Conservation (phyloP, 2,888 invertebrate genomes). For the Caenorhabditis sp. region DNA sequence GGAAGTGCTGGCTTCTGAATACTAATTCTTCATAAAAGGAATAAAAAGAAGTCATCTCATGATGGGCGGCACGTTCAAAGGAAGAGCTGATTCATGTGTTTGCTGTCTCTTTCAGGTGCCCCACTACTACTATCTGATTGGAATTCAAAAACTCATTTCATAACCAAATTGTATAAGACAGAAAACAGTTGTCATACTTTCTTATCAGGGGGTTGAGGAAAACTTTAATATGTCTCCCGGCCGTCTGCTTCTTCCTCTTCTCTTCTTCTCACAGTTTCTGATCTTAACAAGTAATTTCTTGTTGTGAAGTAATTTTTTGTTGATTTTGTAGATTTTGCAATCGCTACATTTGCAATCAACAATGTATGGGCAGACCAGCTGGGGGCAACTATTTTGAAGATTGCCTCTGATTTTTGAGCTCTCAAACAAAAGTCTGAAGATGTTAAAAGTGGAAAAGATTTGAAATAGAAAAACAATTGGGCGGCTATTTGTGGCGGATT, state of each 20-base stretch:
- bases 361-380: slow-evolving; percentile 26
- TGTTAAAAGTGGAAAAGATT: not conserved
- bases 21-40: slow-evolving; percentile 43
- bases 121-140: not conserved
- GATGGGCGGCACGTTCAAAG: slow-evolving; percentile 32
- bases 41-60: slow-evolving; percentile 12
- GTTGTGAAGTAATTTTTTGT: slow-evolving; percentile 16
- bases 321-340: not conserved
- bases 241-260: slow-evolving; percentile 12
- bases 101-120: slow-evolving; percentile 7
- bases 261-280: not conserved
- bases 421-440: not conserved
- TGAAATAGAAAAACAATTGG: slow-evolving; percentile 5
- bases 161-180: not conserved
- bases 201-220: not conserved
- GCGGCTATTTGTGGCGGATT: not conserved
- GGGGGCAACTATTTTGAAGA: slow-evolving; percentile 11
- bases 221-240: slow-evolving; percentile 10
- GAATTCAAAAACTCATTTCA: slow-evolving; percentile 17
- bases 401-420: not conserved
- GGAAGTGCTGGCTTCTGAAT: slow-evolving; percentile 48
- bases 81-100: slow-evolving; percentile 54
- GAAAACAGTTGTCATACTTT: slow-evolving; percentile 26
- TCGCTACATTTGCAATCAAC: slow-evolving; percentile 3
- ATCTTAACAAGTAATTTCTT: not conserved